Evolutionary conservation across 2,888 invertebrate genomes (phyloP), one percentile per base, ranked within the genome.

Genomic region (Heliconius cydno): DNA sequence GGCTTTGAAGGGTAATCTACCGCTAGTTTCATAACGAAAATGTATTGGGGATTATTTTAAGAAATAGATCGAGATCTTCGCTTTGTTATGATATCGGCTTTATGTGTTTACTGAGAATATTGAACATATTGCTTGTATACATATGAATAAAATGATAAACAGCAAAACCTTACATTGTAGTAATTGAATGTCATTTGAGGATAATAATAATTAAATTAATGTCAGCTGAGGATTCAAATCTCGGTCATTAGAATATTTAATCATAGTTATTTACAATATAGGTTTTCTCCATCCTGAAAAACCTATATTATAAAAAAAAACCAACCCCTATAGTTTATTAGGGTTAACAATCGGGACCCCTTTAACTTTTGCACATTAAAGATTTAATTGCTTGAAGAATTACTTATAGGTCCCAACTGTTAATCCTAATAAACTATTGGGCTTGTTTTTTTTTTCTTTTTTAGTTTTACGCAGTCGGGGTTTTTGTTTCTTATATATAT

Each of bases 1-100:
- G 52, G 41, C 52, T 41, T 25, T 67, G 30, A 73, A 52, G 30
- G 41, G 19, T 15, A 30, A 67, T 68, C n/a, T 46, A 25, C 41
- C 68, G n/a, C 13, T 38, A 25, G 25, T 68, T 25, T 68, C 25
- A 41, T 34, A 73, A 73, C 4, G 30, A 72, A 60, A 73, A 73
- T 73, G 12, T 57, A 60, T 34, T 60, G 15, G 30, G 13, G 28
- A 72, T 57, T 34, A 72, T 72, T 73, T 34, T n/a, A 73, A 60
- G 60, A 73, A 34, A n/a, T 15, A n/a, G 6, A n/a, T 57, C 13
- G 60, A n/a, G 73, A 6, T 5, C 25, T 15, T 41, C 9, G 25
- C 12, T 70, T 70, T 73, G 72, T 73, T 34, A 34, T 34, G 34
- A 34, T 34, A n/a, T 34, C n/a, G 9, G 10, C 7, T 57, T 52